Evolutionary conservation across 1,140 invertebrate genomes (phyloP).

Genomic region (Temnothorax nylanderi): DNA sequence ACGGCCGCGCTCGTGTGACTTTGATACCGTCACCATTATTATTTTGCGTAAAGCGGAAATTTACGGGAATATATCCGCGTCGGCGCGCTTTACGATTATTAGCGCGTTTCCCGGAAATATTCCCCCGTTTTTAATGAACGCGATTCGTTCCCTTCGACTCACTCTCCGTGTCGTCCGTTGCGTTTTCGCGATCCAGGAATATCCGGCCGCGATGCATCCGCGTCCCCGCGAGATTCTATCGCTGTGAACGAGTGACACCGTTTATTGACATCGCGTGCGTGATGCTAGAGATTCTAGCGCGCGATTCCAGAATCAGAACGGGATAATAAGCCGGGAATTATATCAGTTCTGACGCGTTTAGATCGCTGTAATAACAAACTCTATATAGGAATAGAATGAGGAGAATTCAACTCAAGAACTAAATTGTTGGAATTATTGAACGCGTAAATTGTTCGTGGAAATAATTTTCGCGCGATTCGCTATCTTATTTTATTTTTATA

Average conservation of each 20-base stretch:
- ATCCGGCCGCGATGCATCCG: neutral
- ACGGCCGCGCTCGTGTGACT: constrained; percentile 19
- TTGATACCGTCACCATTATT: constrained; percentile 23
- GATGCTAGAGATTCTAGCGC: neutral
- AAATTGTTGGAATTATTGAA: neutral
- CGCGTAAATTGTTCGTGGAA: neutral
- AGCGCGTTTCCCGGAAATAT: neutral
- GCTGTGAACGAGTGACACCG: neutral
- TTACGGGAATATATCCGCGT: neutral
- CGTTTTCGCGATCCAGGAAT: constrained; percentile 24
- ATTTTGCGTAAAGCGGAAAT: constrained; percentile 41
- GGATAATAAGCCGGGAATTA: neutral
- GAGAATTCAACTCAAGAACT: neutral
- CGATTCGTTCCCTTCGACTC: neutral
- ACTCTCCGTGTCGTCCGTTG: neutral
- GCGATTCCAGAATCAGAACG: neutral
- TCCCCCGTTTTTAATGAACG: neutral
- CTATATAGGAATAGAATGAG: neutral
- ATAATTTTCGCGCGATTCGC: neutral
- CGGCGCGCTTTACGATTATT: constrained; percentile 29
- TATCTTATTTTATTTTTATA: neutral
- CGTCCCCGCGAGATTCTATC: neutral
- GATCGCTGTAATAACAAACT: neutral
- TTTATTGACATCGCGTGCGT: neutral
- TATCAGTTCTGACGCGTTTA: neutral